Percentiles rank a stretch among this genome's conserved stretches.
These are phyloP conservation scores for Sorex maritimensis DNA, from an alignment of 2,797 vertebrate species.

Conservation along the genomic window DNA sequence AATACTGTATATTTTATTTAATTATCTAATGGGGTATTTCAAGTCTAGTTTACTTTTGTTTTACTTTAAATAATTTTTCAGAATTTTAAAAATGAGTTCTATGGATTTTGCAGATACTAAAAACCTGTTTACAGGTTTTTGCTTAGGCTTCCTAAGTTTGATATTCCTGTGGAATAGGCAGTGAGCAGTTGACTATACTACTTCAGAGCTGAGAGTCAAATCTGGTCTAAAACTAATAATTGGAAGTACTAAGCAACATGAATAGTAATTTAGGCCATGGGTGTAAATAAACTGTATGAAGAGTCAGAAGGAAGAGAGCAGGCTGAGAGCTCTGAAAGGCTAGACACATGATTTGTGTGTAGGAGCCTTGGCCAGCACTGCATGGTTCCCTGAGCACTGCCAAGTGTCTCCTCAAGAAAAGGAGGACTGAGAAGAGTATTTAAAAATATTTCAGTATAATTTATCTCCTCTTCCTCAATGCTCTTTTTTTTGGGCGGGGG, in stretches of 20 bases:
- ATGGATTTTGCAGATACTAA: conserved; percentile 11
- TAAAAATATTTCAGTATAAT: neutral
- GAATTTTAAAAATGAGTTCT: conserved; percentile 53
- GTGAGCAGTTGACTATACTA: neutral
- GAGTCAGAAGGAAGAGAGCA: neutral
- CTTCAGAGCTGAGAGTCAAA: conserved; percentile 13
- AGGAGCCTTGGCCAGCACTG: too few relatives aligned
- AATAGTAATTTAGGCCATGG: neutral
- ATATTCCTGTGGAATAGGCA: neutral
- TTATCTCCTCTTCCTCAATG: neutral
- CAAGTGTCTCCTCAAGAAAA: neutral
- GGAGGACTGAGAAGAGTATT: neutral
- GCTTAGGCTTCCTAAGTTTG: neutral
- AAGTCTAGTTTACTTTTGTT: conserved; percentile 33
- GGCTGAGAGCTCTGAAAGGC: neutral
- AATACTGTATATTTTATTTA: conserved; percentile 5
- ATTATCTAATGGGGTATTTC: neutral
- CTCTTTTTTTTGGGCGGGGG: neutral
- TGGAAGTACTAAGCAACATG: neutral
- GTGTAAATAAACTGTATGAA: neutral
- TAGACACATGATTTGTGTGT: too few relatives aligned
- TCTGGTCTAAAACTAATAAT: neutral
- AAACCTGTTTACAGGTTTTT: too few relatives aligned
- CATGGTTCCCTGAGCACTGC: too few relatives aligned
- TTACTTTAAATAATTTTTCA: conserved; percentile 56